These are phyloP conservation scores for Antigone vipio DNA, from an alignment of 2,113 vertebrate genomes.

Conservation along the genomic window DNA sequence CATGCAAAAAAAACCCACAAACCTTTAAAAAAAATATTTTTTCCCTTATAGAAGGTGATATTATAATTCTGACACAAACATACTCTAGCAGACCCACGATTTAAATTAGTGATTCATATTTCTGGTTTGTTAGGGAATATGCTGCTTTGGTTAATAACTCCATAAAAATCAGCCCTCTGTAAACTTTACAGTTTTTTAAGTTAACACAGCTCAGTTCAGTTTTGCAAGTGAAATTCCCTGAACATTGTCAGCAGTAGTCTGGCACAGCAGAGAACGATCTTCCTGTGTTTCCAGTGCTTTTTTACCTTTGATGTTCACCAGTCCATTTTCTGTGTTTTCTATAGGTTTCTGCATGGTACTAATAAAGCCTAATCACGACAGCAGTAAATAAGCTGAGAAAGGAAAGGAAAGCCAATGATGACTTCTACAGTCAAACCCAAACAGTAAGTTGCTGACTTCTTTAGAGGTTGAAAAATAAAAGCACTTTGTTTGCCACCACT, in stretches of 20 bases:
- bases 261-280: background rate
- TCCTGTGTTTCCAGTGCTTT: background rate
- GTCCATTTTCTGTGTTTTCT: background rate
- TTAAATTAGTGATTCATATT: background rate
- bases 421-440: background rate
- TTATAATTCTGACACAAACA: background rate
- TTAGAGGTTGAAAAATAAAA: background rate
- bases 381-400: background rate
- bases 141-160: background rate
- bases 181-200: background rate
- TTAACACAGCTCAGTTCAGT: background rate
- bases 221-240: background rate
- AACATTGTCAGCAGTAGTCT: background rate
- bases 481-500: background rate
- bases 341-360: background rate
- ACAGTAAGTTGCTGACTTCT: background rate
- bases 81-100: background rate
- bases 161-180: background rate
- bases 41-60: background rate
- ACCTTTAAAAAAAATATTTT: background rate
- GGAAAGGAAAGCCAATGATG: background rate
- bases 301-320: background rate
- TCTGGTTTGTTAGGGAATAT: background rate
- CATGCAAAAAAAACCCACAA: background rate
- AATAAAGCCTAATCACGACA: background rate